Conservation (phyloP, 2,113 vertebrate genomes). For the Onychostruthus taczanowskii region DNA sequence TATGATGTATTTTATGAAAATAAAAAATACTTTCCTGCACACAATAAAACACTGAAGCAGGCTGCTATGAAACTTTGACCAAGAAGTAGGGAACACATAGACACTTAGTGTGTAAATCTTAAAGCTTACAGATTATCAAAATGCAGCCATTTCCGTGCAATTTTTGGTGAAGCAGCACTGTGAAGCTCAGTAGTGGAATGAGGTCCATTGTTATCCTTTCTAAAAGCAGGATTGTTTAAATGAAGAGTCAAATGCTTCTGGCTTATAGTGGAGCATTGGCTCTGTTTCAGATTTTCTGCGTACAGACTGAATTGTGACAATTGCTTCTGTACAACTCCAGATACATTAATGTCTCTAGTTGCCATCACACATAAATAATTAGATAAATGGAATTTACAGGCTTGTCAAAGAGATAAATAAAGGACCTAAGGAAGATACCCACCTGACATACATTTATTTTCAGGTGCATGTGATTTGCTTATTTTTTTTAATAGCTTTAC, state of each 20-base stretch:
- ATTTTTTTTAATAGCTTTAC: not conserved
- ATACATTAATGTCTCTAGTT: not conserved
- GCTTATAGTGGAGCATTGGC: not conserved
- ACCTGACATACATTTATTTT: not conserved
- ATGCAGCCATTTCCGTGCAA: not conserved
- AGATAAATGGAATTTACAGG: not conserved
- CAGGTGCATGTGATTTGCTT: not conserved
- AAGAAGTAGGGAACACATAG: not conserved
- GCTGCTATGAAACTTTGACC: not conserved
- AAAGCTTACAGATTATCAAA: not conserved
- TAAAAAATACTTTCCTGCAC: not conserved
- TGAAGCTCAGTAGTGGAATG: not conserved
- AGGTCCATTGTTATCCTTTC: not conserved
- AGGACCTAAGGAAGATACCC: not conserved
- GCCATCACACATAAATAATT: not conserved
- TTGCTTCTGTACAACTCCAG: not conserved
- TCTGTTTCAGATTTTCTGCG: not conserved
- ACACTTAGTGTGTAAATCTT: not conserved
- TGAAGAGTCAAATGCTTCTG: not conserved
- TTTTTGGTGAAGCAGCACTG: not conserved
- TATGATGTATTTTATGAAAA: conserved; percentile 4
- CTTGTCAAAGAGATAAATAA: not conserved
- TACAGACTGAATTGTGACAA: not conserved
- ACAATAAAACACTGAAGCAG: not conserved
- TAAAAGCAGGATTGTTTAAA: not conserved